These are phyloP conservation scores for Zaprionus africanus DNA, from an alignment of 1,140 invertebrate genomes.

Conservation along the genomic window DNA sequence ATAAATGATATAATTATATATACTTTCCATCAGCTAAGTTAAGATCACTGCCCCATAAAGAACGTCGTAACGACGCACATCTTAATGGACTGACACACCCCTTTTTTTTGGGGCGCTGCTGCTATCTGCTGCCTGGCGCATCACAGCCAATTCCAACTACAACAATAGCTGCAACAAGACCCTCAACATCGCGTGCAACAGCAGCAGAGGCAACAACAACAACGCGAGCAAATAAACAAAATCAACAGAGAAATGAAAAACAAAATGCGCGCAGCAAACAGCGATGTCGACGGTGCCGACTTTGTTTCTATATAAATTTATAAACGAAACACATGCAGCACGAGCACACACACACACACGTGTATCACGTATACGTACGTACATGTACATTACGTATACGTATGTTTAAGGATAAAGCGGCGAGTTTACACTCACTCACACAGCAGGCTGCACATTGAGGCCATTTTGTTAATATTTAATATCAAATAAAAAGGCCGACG, in stretches of 20 bases:
- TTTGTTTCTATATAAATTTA: constrained; percentile 76
- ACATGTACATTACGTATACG: constrained; percentile 28
- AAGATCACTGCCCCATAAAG: background rate
- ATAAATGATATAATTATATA: background rate
- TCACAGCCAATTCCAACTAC: constrained; percentile 3
- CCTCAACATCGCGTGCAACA: constrained; percentile 56
- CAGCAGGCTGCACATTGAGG: constrained; percentile 68
- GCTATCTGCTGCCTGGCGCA: background rate
- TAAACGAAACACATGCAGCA: constrained; percentile 73
- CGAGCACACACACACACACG: constrained; percentile 6
- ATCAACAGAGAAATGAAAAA: constrained; percentile 64
- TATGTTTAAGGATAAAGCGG: constrained; percentile 78
- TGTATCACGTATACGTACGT: constrained; percentile 3
- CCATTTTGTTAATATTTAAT: constrained; percentile 84
- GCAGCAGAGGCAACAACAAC: constrained; percentile 50
- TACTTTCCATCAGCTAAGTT: background rate
- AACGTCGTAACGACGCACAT: background rate
- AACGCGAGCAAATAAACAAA: constrained; percentile 71
- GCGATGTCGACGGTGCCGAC: constrained; percentile 44
- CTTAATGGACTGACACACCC: constrained; percentile 1
- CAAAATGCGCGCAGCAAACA: constrained; percentile 75
- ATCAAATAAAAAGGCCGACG: constrained; percentile 72
- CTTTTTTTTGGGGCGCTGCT: background rate
- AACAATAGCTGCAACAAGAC: constrained; percentile 32
- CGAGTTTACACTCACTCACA: constrained; percentile 69